Base-by-base conservation (phyloP, 2,888 invertebrate genomes). In the Hypomecis punctinalis region DNA sequence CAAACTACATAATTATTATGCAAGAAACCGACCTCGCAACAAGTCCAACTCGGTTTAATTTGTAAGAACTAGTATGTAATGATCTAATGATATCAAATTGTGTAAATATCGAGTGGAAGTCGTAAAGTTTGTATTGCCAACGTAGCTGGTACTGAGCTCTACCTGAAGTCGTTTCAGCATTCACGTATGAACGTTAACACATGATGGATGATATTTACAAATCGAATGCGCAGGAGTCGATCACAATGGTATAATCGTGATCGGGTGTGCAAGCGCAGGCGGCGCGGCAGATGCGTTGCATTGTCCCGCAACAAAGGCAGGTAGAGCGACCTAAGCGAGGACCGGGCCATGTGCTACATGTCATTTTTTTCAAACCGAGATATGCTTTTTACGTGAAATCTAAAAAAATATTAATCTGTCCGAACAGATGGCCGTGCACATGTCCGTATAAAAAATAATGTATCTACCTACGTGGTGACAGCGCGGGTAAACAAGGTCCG, bases 221-320 rank as follows among this genome's bases (percentile, higher is more conserved):
- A 76, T 71, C 74, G 69, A 56, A 68, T 70, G 65, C 9, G 76
- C 77, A 76, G 76, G 75, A 76, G 73, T 69, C 55, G 60, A 63
- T 78, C 76, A 82, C 78, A 73, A 80, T 78, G 67, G 76, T 71
- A n/a, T n/a, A 67, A 76, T 69, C 67, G 69, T 66, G 64, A 76
- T 77, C 77, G 74, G 79, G 73, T 78, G 88, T 80, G 87, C 84
- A 82, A 48, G 54, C 68, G 67, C 68, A 68, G 86, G 86, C 85
- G 83, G 84, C 85, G 81, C 81, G 86, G 90, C 92, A 91, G 91
- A 92, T 91, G 91, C 86, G 86, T 84, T 82, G 81, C 84, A 90
- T 92, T 91, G 92, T 92, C 79, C 78, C 75, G 72, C 80, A 86
- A 92, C 91, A 92, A 93, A 93, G 79, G 90, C 91, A 92, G 92